Evolutionary conservation across 2,113 vertebrate genomes (phyloP).

Genomic region (Psittacus erithacus): DNA sequence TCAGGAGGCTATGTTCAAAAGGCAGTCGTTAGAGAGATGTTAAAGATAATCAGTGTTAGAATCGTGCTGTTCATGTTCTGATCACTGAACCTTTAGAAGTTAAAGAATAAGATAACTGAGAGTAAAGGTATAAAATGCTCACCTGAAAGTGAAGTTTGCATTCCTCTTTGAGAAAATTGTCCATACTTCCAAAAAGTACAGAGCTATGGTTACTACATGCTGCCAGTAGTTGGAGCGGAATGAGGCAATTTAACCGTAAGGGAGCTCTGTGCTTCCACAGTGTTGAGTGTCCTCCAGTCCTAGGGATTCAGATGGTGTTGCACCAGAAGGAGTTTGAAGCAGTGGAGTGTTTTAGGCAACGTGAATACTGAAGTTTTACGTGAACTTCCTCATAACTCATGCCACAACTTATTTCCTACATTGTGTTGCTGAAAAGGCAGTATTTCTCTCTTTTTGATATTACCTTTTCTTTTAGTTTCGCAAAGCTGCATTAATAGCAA

Average conservation of each 20-base stretch:
- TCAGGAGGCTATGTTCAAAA: neutral
- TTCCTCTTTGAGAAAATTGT: neutral
- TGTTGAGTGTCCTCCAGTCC: neutral
- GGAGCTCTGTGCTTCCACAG: neutral
- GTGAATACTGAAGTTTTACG: neutral
- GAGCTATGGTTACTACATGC: neutral
- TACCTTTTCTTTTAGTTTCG: neutral
- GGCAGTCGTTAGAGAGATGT: neutral
- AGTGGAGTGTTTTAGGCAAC: neutral
- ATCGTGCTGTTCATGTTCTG: neutral
- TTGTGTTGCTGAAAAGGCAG: neutral
- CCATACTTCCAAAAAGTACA: neutral
- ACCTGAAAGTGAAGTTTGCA: neutral
- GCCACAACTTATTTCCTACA: neutral
- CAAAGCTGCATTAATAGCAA: neutral
- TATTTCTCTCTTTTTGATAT: neutral
- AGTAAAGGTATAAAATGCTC: neutral
- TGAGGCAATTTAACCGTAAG: neutral
- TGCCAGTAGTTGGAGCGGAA: neutral
- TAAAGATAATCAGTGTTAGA: neutral
- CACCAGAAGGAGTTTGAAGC: neutral
- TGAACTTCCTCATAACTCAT: neutral
- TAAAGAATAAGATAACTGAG: neutral
- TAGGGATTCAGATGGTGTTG: neutral
- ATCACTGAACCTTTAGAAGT: neutral